Evolutionary conservation across 2,888 invertebrate species (phyloP).

Genomic region (Caenorhabditis sp.): DNA sequence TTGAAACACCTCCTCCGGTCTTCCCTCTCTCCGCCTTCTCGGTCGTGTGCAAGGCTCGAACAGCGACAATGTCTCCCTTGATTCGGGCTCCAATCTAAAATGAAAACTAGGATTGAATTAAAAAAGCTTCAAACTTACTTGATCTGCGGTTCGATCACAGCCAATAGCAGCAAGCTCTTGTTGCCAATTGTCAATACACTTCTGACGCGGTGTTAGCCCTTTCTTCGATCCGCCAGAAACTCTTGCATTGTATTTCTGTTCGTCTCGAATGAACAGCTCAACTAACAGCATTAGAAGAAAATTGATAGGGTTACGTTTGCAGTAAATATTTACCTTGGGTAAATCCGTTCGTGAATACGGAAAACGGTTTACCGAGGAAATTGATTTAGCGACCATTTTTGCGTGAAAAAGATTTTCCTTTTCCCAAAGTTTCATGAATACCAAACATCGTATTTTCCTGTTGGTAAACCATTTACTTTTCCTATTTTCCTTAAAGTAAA

Average conservation of each 20-base stretch:
- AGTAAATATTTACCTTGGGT: no score
- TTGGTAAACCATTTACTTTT: no score
- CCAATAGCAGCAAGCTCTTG: neutral
- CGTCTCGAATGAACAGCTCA: neutral
- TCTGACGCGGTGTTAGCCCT: neutral
- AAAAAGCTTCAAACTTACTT: neutral
- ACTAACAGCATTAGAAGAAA: neutral
- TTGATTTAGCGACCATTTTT: no score
- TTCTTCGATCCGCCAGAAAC: neutral
- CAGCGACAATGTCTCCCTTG: neutral
- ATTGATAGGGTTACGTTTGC: no score
- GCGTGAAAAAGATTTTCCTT: no score
- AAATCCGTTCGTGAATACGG: no score
- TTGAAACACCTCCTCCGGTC: neutral
- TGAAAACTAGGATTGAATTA: neutral
- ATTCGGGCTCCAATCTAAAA: neutral
- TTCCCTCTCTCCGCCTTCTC: slow-evolving; percentile 1
- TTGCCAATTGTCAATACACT: neutral
- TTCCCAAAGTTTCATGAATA: no score
- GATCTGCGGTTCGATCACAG: neutral
- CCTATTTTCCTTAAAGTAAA: no score
- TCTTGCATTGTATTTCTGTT: neutral
- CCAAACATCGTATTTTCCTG: no score
- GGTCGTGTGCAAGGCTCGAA: neutral
- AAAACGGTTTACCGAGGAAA: no score